A percentile compares a stretch with the other conserved stretches of the same genome.
These are phyloP conservation scores for Ichneumoninae sp. DNA, from an alignment of 2,888 invertebrate genomes.

Conservation along the genomic window DNA sequence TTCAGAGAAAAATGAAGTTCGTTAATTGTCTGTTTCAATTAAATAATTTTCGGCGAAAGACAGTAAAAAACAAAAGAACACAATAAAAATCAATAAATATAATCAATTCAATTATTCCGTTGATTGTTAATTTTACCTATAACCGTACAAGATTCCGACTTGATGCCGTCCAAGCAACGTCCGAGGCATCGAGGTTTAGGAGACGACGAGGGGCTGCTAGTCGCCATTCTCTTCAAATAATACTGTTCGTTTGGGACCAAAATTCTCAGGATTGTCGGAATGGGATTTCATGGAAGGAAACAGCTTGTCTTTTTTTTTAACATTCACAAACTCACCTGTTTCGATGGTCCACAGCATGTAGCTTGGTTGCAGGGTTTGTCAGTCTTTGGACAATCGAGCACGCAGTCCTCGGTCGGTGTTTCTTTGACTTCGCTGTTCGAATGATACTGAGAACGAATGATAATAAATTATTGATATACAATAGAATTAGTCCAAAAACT, in stretches of 20 bases:
- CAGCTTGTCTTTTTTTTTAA: not conserved
- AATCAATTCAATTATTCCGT: not conserved
- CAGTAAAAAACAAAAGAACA: not conserved
- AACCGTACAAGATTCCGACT: slow-evolving; percentile 77
- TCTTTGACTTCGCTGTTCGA: slow-evolving; percentile 84
- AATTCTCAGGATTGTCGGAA: slow-evolving; percentile 44
- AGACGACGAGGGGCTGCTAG: slow-evolving; percentile 65
- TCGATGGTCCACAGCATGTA: slow-evolving; percentile 94
- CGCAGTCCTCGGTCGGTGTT: slow-evolving; percentile 88
- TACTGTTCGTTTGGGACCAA: slow-evolving; percentile 69
- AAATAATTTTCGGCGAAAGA: not conserved
- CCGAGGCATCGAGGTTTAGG: slow-evolving; percentile 76
- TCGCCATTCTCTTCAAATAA: slow-evolving; percentile 73
- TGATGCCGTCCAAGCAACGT: slow-evolving; percentile 77
- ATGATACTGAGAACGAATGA: slow-evolving; percentile 80
- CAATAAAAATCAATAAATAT: not conserved
- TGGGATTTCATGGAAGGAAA: not conserved
- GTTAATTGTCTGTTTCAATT: not conserved
- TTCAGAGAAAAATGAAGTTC: not conserved
- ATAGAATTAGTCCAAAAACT: not conserved
- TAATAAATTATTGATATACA: slow-evolving; percentile 4
- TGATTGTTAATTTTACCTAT: slow-evolving; percentile 71
- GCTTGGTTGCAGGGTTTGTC: slow-evolving; percentile 93
- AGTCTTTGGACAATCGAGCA: slow-evolving; percentile 94
- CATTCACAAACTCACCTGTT: slow-evolving; percentile 86